phyloP scores from a whole-genome alignment of 2,113 vertebrate genomes.

The Astatoreochromis straeleni region DNA sequence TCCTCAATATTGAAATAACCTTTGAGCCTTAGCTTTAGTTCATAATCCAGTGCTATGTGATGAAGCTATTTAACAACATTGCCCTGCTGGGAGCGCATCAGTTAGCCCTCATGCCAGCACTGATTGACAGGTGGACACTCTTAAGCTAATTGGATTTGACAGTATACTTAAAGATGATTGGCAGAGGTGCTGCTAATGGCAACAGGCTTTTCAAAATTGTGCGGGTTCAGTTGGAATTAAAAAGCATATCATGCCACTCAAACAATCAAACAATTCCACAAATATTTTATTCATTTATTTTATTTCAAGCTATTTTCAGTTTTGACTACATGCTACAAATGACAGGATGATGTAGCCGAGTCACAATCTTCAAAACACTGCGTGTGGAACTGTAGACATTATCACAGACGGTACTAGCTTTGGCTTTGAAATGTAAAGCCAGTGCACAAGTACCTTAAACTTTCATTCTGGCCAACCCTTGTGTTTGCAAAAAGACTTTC shows the following conservation, averaged over 20 bases:
- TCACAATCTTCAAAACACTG: background rate
- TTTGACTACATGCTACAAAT: background rate
- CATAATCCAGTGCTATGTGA: background rate
- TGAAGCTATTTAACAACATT: background rate
- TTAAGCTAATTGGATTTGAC: background rate
- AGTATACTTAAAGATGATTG: constrained; percentile 9
- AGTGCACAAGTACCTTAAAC: background rate
- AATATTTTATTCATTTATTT: background rate
- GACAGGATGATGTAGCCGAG: background rate
- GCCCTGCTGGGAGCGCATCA: background rate
- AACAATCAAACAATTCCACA: background rate
- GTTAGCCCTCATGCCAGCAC: background rate
- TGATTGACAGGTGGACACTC: constrained; percentile 23
- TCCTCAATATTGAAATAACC: background rate
- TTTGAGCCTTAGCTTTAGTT: background rate
- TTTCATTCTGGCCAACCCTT: background rate
- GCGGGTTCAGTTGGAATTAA: background rate
- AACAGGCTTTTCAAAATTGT: background rate
- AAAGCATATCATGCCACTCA: background rate
- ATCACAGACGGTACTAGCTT: background rate
- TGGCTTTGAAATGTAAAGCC: background rate
- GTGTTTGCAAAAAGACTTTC: background rate
- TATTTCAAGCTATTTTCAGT: background rate
- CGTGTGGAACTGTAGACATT: background rate
- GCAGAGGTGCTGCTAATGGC: background rate